phyloP scores from a whole-genome alignment of 2,888 invertebrate genomes.

The Eudemis profundana region DNA sequence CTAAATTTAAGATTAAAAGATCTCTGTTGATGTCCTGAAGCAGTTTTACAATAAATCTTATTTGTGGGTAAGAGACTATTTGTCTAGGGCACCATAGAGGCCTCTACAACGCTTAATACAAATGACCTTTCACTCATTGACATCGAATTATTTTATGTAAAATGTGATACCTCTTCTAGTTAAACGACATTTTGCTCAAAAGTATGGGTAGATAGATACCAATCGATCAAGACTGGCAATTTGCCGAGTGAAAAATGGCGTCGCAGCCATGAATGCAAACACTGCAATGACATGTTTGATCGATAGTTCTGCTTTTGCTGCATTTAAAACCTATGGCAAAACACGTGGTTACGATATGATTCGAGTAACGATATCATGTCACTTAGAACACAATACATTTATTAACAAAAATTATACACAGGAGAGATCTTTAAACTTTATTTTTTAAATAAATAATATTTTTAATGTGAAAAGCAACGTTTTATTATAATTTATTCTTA shows the following conservation, averaged over 20 bases:
- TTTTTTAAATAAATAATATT: conserved; percentile 17
- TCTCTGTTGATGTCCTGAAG: neutral
- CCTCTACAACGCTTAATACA: too few species aligned
- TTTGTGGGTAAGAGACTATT: too few species aligned
- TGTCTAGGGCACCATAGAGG: too few species aligned
- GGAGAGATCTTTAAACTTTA: conserved; percentile 11
- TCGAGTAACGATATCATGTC: neutral
- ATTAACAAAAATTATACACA: too few species aligned
- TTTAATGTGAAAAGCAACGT: conserved; percentile 36
- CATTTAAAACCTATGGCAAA: too few species aligned
- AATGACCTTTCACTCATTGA: too few species aligned
- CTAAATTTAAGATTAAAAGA: neutral
- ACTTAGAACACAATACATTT: neutral
- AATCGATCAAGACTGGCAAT: conserved; percentile 20
- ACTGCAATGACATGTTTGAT: conserved; percentile 18
- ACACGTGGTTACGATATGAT: neutral
- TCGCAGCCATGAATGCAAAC: conserved; percentile 10
- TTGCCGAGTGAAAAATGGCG: conserved; percentile 20
- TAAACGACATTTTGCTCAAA: neutral
- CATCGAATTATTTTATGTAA: too few species aligned
- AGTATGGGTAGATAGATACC: neutral
- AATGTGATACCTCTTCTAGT: neutral
- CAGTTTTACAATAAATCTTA: too few species aligned
- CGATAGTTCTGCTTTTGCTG: conserved; percentile 3
- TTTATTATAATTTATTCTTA: conserved; percentile 53